These are phyloP conservation scores for Pollicipes pollicipes DNA, from an alignment of 1,140 invertebrate genomes.

Conservation along the genomic window DNA sequence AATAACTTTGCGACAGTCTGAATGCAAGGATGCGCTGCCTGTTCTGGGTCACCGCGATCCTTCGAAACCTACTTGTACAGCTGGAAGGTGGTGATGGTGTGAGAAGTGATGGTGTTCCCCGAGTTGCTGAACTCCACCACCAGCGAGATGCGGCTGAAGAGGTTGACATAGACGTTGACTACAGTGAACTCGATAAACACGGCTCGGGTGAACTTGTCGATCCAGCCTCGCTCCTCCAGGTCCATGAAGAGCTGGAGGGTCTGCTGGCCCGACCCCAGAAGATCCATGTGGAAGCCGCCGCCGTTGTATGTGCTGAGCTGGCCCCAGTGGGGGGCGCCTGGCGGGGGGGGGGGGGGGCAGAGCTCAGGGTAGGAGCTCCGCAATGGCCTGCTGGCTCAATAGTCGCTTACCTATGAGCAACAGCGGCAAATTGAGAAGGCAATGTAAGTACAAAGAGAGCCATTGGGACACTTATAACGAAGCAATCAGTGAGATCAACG, in stretches of 20 bases:
- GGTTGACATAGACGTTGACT: conserved; percentile 12
- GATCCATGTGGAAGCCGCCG: conserved; percentile 8
- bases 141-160: conserved; percentile 13
- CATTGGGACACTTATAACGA: too few relatives aligned
- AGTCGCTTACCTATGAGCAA: too few relatives aligned
- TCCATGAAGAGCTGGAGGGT: not conserved
- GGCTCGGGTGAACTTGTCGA: conserved; percentile 14
- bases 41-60: too few relatives aligned
- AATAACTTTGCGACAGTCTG: too few relatives aligned
- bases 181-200: conserved; percentile 13
- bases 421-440: too few relatives aligned
- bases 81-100: conserved; percentile 14
- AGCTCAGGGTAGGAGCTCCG: too few relatives aligned
- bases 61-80: conserved; percentile 11
- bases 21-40: too few relatives aligned
- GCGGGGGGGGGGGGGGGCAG: too few relatives aligned
- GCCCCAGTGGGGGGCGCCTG: conserved; percentile 8
- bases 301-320: conserved; percentile 9
- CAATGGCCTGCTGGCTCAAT: too few relatives aligned
- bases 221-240: conserved; percentile 9
- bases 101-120: conserved; percentile 6
- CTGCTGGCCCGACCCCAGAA: conserved; percentile 4
- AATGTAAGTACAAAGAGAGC: too few relatives aligned
- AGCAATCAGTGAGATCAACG: too few relatives aligned
- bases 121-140: conserved; percentile 11